Conservation (phyloP, 2,797 vertebrate species). For the Eulemur coronatus region DNA sequence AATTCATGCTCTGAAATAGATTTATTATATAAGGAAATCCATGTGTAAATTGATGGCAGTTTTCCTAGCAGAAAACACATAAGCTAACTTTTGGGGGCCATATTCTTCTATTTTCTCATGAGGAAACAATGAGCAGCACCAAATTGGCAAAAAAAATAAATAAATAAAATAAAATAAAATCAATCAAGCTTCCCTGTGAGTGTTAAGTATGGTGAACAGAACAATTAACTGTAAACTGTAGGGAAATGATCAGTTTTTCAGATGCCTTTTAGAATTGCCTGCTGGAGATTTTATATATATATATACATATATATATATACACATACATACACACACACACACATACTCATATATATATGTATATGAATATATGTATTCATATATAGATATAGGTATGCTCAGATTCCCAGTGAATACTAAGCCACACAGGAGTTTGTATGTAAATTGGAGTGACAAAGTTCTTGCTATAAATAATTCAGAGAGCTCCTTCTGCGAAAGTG, state of each 20-base stretch:
- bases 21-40: constrained; percentile 50
- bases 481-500: neutral
- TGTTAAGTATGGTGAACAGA: neutral
- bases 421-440: neutral
- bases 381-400: neutral
- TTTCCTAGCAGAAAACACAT: constrained; percentile 70
- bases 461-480: neutral
- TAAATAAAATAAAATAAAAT: neutral
- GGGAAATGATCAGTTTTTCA: constrained; percentile 19
- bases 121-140: constrained; percentile 59
- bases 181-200: neutral
- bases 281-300: neutral
- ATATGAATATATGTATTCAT: neutral
- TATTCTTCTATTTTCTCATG: constrained; percentile 44
- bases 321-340: too few species aligned
- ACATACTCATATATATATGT: too few species aligned
- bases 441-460: neutral
- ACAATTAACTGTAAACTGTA: constrained; percentile 41
- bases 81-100: constrained; percentile 70
- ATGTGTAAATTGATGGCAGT: constrained; percentile 63
- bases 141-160: constrained; percentile 22
- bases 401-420: neutral
- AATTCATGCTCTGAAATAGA: neutral
- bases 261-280: neutral
- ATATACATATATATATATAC: too few species aligned